Evolutionary conservation across 2,888 invertebrate genomes (phyloP), one percentile per base, ranked within the genome.

Genomic region (Trichogramma evanescens): DNA sequence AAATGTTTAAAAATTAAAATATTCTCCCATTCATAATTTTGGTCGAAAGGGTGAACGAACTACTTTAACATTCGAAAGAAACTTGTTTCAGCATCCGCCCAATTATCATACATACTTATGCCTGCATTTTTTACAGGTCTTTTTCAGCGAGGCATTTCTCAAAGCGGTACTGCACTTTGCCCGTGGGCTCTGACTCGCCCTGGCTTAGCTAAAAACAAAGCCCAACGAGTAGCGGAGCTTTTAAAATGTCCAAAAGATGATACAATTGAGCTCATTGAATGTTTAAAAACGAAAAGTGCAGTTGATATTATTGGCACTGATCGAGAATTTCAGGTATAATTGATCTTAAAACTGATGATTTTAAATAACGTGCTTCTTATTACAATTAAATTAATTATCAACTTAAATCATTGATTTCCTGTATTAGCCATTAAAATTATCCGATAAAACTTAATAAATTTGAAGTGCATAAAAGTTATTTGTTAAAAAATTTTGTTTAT

Each of bases 141-240:
- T 8, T 87, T 89, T 66, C 86, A 88, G 66, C 84, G 84, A 61
- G 89, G 82, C 2, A 90, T 91, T 62, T 85, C 89, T 0, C 86
- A 89, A 71, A 90, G 89, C 54, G 90, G 90, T 0, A 87, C 86
- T 1, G 84, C 86, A 0, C 78, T 87, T 45, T 84, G 84, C 65
- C 83, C 86, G 0, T 88, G 88, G 88, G 85, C 85, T 0, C 81
- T 87, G 0, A 81, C 84, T 0, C 80, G 81, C 55, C 82, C 84
- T 4, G 85, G 85, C 6, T 81, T 84, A 60, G 82, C 85, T 0
- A 77, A 81, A 5, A 75, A 78, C 46, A 82, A 86, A 57, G 85
- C 88, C 0, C 80, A 79, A 58, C 83, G 82, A 50, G 71, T 90
- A 38, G 88, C 85, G 0, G 74, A 83, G 68, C 77, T 83, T 61